phyloP scores from a whole-genome alignment of 2,113 vertebrate species.

The Sphaerodactylus townsendi region DNA sequence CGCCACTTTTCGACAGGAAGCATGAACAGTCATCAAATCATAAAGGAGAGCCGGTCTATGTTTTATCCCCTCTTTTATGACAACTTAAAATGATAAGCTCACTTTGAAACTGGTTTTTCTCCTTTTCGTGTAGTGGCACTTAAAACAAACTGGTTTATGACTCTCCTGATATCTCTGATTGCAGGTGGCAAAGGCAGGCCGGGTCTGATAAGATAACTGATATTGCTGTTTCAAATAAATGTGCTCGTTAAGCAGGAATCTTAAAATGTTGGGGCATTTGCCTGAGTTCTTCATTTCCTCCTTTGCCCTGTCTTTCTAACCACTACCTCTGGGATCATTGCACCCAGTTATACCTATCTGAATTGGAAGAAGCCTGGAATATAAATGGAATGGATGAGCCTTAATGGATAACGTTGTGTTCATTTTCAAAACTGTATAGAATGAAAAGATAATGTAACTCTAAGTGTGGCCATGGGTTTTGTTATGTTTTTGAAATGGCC shows the following conservation, averaged over 20 bases:
- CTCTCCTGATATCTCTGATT: constrained; percentile 41
- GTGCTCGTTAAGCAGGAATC: constrained; percentile 67
- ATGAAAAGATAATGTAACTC: not conserved
- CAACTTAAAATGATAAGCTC: constrained; percentile 63
- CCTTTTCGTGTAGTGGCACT: constrained; percentile 47
- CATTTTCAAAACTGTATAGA: not conserved
- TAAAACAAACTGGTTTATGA: constrained; percentile 64
- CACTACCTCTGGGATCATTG: not conserved
- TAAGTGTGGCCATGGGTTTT: not conserved
- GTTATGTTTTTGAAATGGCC: not conserved
- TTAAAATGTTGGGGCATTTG: constrained; percentile 58
- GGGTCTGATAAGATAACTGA: constrained; percentile 64
- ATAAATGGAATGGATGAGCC: too few relatives aligned
- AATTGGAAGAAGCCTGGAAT: too few relatives aligned
- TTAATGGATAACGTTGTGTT: not conserved
- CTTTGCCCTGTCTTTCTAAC: not conserved
- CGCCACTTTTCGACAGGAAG: constrained; percentile 49
- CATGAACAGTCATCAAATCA: constrained; percentile 64
- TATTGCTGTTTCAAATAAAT: constrained; percentile 33
- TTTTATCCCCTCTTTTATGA: constrained; percentile 57
- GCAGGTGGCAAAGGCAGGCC: constrained; percentile 70
- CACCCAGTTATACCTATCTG: too few relatives aligned
- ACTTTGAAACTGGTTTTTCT: constrained; percentile 66
- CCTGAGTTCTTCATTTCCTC: constrained; percentile 49
- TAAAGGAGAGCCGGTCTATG: constrained; percentile 44